phyloP scores from a whole-genome alignment of 92 coral and sea anemone species.

The Actinostola sp. region DNA sequence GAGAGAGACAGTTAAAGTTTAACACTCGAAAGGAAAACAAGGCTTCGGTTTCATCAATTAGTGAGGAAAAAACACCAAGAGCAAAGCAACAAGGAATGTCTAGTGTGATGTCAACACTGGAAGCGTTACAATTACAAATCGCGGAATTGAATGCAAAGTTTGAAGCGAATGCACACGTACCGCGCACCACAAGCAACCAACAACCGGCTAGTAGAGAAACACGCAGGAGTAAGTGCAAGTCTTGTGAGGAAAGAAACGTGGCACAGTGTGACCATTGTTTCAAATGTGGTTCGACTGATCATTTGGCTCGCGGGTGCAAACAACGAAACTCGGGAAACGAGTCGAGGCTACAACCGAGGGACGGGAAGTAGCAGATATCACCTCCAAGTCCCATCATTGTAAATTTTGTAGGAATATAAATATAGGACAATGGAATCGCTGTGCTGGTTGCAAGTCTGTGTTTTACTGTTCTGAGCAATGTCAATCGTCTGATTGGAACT shows the following conservation, averaged over 20 bases:
- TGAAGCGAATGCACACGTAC: no score
- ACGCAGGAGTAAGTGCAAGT: constrained; percentile 20
- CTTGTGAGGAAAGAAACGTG: constrained; percentile 32
- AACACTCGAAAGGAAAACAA: not conserved
- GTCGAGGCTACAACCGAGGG: constrained; percentile 59
- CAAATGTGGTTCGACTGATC: constrained; percentile 60
- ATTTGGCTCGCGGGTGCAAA: constrained; percentile 48
- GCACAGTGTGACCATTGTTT: constrained; percentile 35
- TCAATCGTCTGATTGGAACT: no score
- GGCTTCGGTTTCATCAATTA: no score
- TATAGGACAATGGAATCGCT: no score
- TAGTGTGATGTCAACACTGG: no score
- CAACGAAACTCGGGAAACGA: constrained; percentile 44
- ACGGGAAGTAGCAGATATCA: constrained; percentile 55
- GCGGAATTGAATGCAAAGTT: constrained; percentile 23
- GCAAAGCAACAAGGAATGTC: no score
- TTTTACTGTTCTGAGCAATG: no score
- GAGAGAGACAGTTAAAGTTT: constrained; percentile 30
- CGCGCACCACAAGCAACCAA: no score
- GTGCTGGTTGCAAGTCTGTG: no score
- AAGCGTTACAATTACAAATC: constrained; percentile 26
- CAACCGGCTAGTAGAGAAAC: no score
- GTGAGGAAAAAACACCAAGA: no score
- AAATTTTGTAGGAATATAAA: no score
- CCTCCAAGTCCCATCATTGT: constrained; percentile 45